Evolutionary conservation across 2,797 vertebrate genomes (phyloP).

Genomic region (Knipowitschia caucasica): DNA sequence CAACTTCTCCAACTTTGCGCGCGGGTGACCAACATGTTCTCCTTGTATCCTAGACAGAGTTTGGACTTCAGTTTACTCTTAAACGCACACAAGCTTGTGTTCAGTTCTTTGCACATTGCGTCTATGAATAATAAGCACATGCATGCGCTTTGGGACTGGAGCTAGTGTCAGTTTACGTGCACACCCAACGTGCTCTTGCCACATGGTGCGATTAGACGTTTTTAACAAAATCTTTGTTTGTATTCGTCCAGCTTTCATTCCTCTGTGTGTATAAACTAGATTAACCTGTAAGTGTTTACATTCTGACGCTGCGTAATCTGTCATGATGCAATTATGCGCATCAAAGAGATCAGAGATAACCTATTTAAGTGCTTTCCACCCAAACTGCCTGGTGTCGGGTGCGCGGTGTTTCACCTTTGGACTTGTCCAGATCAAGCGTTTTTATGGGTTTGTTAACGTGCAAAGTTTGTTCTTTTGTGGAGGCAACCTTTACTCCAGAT

Average conservation of each 20-base stretch:
- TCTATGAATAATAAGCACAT: neutral
- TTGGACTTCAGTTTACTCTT: too few relatives aligned
- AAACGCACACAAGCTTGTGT: neutral
- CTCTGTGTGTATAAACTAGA: neutral
- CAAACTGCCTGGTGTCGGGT: neutral
- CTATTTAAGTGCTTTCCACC: neutral
- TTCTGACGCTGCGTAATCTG: constrained; percentile 23
- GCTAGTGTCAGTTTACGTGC: neutral
- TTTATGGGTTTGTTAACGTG: constrained; percentile 12
- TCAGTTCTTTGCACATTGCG: neutral
- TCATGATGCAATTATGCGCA: neutral
- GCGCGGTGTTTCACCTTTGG: constrained; percentile 41
- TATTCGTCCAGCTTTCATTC: too few relatives aligned
- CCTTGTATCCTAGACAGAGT: neutral
- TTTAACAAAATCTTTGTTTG: neutral
- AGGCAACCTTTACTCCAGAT: constrained; percentile 31
- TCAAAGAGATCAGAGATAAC: neutral
- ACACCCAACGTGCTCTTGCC: neutral
- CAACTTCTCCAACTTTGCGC: neutral
- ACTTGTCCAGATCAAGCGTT: neutral
- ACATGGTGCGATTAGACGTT: neutral
- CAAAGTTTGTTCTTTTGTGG: constrained; percentile 25
- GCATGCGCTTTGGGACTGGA: neutral
- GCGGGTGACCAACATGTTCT: neutral
- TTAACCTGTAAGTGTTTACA: constrained; percentile 6